These are phyloP conservation scores for Noctua janthe DNA, from an alignment of 2,888 invertebrate genomes.

Conservation along the genomic window DNA sequence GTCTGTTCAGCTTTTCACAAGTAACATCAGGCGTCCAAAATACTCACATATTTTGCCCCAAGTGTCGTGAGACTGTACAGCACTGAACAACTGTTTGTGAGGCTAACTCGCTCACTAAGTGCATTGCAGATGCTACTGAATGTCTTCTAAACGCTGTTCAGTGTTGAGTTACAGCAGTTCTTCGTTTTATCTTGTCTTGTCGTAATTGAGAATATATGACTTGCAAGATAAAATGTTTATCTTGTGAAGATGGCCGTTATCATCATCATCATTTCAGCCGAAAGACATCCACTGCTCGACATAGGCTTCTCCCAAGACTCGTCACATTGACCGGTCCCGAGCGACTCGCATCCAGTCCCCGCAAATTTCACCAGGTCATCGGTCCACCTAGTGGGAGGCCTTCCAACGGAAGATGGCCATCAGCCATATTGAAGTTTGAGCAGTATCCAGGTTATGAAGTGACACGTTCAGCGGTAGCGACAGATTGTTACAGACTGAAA, in stretches of 20 bases:
- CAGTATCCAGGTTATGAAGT: not conserved
- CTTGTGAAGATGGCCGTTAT: not conserved
- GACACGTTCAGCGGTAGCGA: not conserved
- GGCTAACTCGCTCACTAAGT: conserved; percentile 18
- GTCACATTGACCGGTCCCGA: too few species aligned
- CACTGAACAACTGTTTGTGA: conserved; percentile 30
- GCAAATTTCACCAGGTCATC: too few species aligned
- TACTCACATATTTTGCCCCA: conserved; percentile 3
- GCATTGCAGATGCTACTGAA: conserved; percentile 21
- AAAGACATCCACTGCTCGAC: too few species aligned
- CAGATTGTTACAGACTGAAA: not conserved
- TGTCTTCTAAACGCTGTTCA: conserved; percentile 11
- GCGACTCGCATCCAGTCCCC: too few species aligned
- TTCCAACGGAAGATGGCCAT: not conserved
- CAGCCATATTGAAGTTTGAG: not conserved
- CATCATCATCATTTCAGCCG: too few species aligned
- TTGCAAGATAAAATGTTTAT: not conserved
- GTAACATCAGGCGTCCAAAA: conserved; percentile 12
- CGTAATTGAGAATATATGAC: not conserved
- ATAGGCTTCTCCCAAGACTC: too few species aligned
- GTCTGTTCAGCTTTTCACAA: conserved; percentile 10
- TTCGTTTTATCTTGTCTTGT: conserved; percentile 16
- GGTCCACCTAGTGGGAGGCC: too few species aligned
- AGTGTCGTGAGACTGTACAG: conserved; percentile 16
- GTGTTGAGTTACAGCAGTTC: not conserved